Percentiles rank a stretch among this genome's conserved stretches.
These are phyloP conservation scores for Arrhamphus sclerolepis DNA, from an alignment of 2,797 vertebrate genomes.

Conservation along the genomic window DNA sequence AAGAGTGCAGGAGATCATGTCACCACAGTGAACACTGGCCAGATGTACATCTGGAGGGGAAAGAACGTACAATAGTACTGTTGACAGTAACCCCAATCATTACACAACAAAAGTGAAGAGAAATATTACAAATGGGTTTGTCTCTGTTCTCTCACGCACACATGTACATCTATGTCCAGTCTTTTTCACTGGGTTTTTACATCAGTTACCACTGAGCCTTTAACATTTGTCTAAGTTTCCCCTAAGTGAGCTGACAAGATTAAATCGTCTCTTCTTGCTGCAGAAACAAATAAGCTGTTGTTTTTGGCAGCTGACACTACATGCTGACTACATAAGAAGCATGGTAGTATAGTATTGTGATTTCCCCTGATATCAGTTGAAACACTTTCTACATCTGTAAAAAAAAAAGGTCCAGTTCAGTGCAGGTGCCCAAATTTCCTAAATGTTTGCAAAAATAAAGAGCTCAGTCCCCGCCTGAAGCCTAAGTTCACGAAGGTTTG, in stretches of 20 bases:
- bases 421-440: too few species aligned
- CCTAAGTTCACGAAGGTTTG: too few species aligned
- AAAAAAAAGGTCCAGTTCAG: constrained; percentile 1
- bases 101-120: constrained; percentile 12
- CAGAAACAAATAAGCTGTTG: not conserved
- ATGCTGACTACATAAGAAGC: not conserved
- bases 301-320: not conserved
- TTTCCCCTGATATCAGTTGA: not conserved
- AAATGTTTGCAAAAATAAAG: too few species aligned
- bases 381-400: not conserved
- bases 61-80: constrained; percentile 10
- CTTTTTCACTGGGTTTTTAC: not conserved
- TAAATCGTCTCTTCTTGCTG: not conserved
- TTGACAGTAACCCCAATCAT: constrained; percentile 4
- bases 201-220: not conserved
- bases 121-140: too few species aligned
- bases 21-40: constrained; percentile 38
- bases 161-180: not conserved
- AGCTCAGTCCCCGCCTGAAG: too few species aligned
- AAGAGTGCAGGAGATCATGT: constrained; percentile 24
- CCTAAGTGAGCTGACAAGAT: constrained; percentile 5
- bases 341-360: not conserved
- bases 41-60: constrained; percentile 39
- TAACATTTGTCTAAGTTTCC: constrained; percentile 11
- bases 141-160: too few species aligned